Evolutionary conservation across 2,797 vertebrate genomes (phyloP).

Genomic region (Gadopsis bispinosus): DNA sequence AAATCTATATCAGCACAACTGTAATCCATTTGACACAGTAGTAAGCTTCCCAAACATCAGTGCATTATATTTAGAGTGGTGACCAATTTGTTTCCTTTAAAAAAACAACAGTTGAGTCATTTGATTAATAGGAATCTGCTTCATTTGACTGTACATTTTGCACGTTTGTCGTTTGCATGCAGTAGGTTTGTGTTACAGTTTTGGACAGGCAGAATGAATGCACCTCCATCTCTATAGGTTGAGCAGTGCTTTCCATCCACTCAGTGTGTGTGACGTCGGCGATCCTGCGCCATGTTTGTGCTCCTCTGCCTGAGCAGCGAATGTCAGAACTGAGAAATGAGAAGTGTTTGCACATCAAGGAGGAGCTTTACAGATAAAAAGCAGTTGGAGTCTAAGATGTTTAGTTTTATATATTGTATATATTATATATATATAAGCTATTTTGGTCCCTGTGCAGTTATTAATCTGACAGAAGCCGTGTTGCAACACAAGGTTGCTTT

Average conservation of each 20-base stretch:
- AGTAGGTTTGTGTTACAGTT: constrained; percentile 23
- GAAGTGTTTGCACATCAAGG: not conserved
- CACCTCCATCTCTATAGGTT: constrained; percentile 17
- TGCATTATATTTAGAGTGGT: not conserved
- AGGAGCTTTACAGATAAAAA: constrained; percentile 22
- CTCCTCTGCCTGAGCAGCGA: constrained; percentile 50
- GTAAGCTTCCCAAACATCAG: constrained; percentile 3
- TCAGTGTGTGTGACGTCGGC: constrained; percentile 43
- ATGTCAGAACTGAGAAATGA: constrained; percentile 41
- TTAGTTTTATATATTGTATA: not conserved
- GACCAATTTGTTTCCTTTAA: constrained; percentile 24
- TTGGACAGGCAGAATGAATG: constrained; percentile 15
- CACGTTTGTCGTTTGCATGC: constrained; percentile 1
- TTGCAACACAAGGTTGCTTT: constrained; percentile 10
- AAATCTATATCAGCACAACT: not conserved
- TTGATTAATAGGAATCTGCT: constrained; percentile 12
- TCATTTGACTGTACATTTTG: constrained; percentile 7
- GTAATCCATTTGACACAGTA: constrained; percentile 5
- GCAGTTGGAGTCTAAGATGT: not conserved
- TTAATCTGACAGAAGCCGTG: constrained; percentile 20
- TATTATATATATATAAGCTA: not conserved
- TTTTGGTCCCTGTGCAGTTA: not conserved
- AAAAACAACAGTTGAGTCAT: constrained; percentile 9
- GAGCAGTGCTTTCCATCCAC: constrained; percentile 38
- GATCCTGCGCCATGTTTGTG: constrained; percentile 64